Conservation (phyloP, 2,113 vertebrate species). For the Odocoileus hemionus region DNA sequence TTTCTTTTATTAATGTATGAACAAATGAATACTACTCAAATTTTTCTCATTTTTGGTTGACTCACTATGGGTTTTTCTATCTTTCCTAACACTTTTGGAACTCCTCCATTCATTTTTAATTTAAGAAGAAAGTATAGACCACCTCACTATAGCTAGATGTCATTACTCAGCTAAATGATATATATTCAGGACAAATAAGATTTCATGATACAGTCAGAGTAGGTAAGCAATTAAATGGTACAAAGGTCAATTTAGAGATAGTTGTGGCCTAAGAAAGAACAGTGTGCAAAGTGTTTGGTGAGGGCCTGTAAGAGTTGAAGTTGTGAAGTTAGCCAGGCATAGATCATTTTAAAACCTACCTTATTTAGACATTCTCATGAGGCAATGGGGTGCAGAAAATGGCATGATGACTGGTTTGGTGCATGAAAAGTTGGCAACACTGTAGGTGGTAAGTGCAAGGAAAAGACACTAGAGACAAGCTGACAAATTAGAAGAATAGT, state of each 20-base stretch:
- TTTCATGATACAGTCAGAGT: neutral
- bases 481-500: conserved; percentile 18
- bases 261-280: neutral
- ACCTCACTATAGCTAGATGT: neutral
- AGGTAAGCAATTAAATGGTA: neutral
- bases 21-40: neutral
- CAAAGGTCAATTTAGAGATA: neutral
- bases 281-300: neutral
- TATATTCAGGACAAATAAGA: neutral
- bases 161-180: neutral
- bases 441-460: neutral
- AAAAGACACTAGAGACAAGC: neutral
- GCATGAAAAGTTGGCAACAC: neutral
- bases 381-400: neutral
- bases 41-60: neutral
- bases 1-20: neutral
- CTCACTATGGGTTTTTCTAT: neutral
- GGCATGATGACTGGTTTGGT: neutral
- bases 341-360: neutral
- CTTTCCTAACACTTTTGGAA: neutral
- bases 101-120: neutral
- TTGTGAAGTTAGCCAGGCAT: neutral
- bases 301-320: neutral
- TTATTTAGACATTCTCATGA: neutral
- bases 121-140: neutral